phyloP scores from a whole-genome alignment of 2,113 vertebrate genomes.

The Lucifuga dentata region DNA sequence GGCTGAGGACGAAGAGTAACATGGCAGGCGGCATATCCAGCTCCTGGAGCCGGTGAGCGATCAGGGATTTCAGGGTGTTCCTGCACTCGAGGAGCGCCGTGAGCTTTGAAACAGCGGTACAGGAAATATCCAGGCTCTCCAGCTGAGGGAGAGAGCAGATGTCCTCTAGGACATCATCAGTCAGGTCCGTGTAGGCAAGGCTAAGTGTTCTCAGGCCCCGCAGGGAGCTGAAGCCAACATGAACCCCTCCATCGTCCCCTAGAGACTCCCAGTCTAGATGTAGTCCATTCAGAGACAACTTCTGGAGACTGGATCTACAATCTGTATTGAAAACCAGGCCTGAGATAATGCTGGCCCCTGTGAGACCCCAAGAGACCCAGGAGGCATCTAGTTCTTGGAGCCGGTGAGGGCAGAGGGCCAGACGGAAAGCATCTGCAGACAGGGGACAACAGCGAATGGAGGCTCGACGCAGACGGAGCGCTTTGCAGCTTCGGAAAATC shows the following conservation, averaged over 20 bases:
- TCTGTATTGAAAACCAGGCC: conserved; percentile 89
- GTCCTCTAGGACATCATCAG: conserved; percentile 89
- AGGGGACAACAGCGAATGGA: conserved; percentile 89
- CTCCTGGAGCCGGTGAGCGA: conserved; percentile 89
- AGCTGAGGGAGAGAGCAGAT: conserved; percentile 89
- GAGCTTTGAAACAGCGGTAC: conserved; percentile 89
- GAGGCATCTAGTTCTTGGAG: conserved; percentile 94
- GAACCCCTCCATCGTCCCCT: conserved; percentile 75
- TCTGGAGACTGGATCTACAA: conserved; percentile 83
- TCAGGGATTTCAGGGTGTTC: conserved; percentile 87
- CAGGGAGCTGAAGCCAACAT: conserved; percentile 87
- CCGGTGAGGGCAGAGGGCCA: conserved; percentile 92
- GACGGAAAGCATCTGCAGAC: conserved; percentile 89
- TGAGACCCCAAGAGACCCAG: conserved; percentile 89
- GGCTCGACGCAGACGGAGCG: conserved; percentile 89
- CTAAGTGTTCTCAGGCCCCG: conserved; percentile 87
- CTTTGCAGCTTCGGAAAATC: conserved; percentile 89
- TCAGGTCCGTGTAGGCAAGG: conserved; percentile 91
- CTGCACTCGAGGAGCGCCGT: conserved; percentile 88
- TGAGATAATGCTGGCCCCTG: conserved; percentile 89
- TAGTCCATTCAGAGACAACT: conserved; percentile 81
- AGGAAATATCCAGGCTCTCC: conserved; percentile 94
- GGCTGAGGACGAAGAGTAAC: conserved; percentile 88
- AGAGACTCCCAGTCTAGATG: conserved; percentile 86
- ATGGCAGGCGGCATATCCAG: conserved; percentile 91